Base-by-base conservation (phyloP, 1,140 invertebrate species). In the Leptopilina clavipes region DNA sequence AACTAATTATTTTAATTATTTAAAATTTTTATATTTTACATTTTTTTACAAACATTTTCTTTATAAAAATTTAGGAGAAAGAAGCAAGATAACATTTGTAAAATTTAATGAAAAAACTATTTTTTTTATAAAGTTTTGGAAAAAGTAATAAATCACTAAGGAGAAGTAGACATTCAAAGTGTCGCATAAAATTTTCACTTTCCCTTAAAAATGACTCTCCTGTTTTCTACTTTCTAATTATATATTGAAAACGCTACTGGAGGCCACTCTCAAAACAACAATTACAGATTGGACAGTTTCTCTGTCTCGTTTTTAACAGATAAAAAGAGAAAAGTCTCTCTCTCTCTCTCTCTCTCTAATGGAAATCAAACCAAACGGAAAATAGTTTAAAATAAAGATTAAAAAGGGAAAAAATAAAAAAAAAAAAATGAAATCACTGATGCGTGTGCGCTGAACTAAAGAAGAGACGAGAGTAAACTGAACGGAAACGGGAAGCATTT, bases 241-340 rank as follows among this genome's bases (percentile, higher is more conserved):
- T 22, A 17, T 74, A 3, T 12, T 59, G 3, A 65, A 25, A 12
- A 22, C 25, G 11, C 9, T 40, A 31, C n/a, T n/a, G n/a, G n/a
- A 31, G 40, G 54, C 10, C 71, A 5, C 45, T 76, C 83, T 81
- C 81, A 74, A 76, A 83, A 78, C 25, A 79, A 84, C n/a, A 84
- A 82, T 84, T 84, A 84, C 79, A 82, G 81, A 84, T 81, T 81
- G 79, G 78, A 82, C 76, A 81, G 79, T 73, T 77, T n/a, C n/a
- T n/a, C n/a, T n/a, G n/a, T n/a, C n/a, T n/a, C n/a, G n/a, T n/a
- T 78, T 19, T 7, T 45, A 17, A 43, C 73, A 54, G 72, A 72
- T 65, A 48, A 75, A 31, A 25, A 74, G 22, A 70, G 45, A 43
- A 52, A 43, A 44, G 72, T 54, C 3, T 6, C 12, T 9, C n/a